Percentiles rank a stretch among this genome's conserved stretches.
phyloP scores from a whole-genome alignment of 2,888 invertebrate genomes.

The Mythimna ferrago region DNA sequence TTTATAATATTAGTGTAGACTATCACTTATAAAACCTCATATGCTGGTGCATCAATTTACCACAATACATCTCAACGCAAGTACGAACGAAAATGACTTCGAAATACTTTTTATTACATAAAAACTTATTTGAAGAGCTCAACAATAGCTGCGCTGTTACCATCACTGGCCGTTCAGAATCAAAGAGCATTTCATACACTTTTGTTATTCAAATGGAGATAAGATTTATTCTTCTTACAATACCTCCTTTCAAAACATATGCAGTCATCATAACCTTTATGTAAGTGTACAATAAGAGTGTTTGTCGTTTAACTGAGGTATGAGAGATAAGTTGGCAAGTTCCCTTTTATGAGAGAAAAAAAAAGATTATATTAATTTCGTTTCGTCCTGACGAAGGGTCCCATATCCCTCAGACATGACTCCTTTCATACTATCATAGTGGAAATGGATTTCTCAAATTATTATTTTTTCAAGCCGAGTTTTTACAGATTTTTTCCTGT shows the following conservation, averaged over 20 bases:
- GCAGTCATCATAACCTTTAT: slow-evolving; percentile 2
- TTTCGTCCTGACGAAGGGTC: slow-evolving; percentile 59
- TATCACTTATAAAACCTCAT: too few species aligned
- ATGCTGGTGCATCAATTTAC: slow-evolving; percentile 21
- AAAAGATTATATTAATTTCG: slow-evolving; percentile 67
- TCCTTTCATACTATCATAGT: slow-evolving; percentile 61
- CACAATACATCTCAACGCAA: slow-evolving; percentile 23
- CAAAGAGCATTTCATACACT: slow-evolving; percentile 63
- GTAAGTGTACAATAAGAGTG: fast-evolving
- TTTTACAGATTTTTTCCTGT: slow-evolving; percentile 47
- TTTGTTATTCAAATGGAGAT: slow-evolving; percentile 66
- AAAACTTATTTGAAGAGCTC: slow-evolving; percentile 48
- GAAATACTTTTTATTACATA: slow-evolving; percentile 56
- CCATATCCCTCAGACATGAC: slow-evolving; percentile 58
- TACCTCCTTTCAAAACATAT: slow-evolving; percentile 34
- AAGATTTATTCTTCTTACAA: slow-evolving; percentile 62
- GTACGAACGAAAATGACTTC: slow-evolving; percentile 40
- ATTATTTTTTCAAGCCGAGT: slow-evolving; percentile 39
- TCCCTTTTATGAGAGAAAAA: slow-evolving; percentile 56
- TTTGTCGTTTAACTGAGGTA: neutral
- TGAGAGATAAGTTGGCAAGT: slow-evolving; percentile 28
- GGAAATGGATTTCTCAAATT: slow-evolving; percentile 61
- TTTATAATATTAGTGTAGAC: too few species aligned
- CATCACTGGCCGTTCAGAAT: slow-evolving; percentile 57
- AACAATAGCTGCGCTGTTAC: slow-evolving; percentile 56